Conservation (phyloP, 2,888 invertebrate species). For the Sipha maydis region DNA sequence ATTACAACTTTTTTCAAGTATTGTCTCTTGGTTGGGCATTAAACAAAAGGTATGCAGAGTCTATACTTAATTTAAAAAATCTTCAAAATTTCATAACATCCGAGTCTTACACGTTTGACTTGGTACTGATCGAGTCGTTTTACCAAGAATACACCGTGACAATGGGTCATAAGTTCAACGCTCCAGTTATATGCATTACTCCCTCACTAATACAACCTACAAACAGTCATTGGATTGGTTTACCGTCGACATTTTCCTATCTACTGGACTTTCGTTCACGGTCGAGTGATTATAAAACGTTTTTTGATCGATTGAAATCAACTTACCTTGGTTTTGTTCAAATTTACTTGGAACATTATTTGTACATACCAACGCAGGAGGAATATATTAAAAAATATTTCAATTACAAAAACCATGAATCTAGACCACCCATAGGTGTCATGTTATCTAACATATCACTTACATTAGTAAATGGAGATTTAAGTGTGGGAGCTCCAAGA, state of each 20-base stretch:
- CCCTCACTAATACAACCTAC: slow-evolving; percentile 75
- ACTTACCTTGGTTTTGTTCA: slow-evolving; percentile 65
- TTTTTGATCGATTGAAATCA: slow-evolving; percentile 69
- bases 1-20: not conserved
- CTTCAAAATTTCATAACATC: not conserved
- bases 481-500: slow-evolving; percentile 29
- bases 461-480: slow-evolving; percentile 24
- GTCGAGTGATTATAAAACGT: slow-evolving; percentile 68
- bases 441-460: slow-evolving; percentile 60
- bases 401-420: not conserved
- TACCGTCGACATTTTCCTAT: slow-evolving; percentile 59
- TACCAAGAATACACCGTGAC: slow-evolving; percentile 78
- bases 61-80: not conserved
- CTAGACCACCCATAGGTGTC: slow-evolving; percentile 15
- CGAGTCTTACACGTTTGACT: slow-evolving; percentile 70
- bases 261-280: slow-evolving; percentile 3
- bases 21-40: not conserved
- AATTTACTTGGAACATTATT: not conserved
- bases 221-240: slow-evolving; percentile 67
- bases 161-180: slow-evolving; percentile 73
- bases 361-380: slow-evolving; percentile 17
- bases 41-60: not conserved
- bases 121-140: slow-evolving; percentile 77
- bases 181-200: slow-evolving; percentile 73
- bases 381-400: slow-evolving; percentile 9